phyloP scores from a whole-genome alignment of 2,888 invertebrate genomes.

The Danaus chrysippus region DNA sequence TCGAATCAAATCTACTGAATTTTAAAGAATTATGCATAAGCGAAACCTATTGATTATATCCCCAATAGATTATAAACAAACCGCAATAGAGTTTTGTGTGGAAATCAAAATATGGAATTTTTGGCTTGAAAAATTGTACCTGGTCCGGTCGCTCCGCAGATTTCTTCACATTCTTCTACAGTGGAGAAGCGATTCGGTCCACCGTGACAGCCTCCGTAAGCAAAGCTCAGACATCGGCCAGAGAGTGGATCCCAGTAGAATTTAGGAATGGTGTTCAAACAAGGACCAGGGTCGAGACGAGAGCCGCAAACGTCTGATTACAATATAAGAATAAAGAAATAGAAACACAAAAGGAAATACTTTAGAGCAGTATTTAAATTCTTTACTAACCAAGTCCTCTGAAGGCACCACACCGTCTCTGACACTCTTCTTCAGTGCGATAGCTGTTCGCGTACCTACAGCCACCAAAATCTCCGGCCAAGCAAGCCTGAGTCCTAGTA shows the following conservation, averaged over 20 bases:
- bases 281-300: slow-evolving; percentile 84
- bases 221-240: slow-evolving; percentile 83
- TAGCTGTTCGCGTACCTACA: slow-evolving; percentile 88
- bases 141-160: slow-evolving; percentile 75
- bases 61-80: background rate
- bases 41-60: background rate
- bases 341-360: background rate
- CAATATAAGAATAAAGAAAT: slow-evolving; percentile 17
- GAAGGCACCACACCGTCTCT: slow-evolving; percentile 87
- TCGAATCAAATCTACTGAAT: background rate
- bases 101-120: background rate
- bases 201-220: slow-evolving; percentile 90
- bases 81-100: background rate
- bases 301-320: slow-evolving; percentile 85
- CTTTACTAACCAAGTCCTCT: slow-evolving; percentile 79
- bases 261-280: slow-evolving; percentile 81
- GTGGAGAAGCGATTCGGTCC: slow-evolving; percentile 91
- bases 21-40: background rate
- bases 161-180: slow-evolving; percentile 84
- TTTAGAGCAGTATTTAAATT: background rate
- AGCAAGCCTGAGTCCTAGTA: slow-evolving; percentile 72
- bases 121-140: slow-evolving; percentile 39
- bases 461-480: slow-evolving; percentile 76
- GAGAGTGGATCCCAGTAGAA: slow-evolving; percentile 83
- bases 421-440: slow-evolving; percentile 86